Base-by-base conservation (phyloP, 2,797 vertebrate genomes). In the Hippoglossus hippoglossus region DNA sequence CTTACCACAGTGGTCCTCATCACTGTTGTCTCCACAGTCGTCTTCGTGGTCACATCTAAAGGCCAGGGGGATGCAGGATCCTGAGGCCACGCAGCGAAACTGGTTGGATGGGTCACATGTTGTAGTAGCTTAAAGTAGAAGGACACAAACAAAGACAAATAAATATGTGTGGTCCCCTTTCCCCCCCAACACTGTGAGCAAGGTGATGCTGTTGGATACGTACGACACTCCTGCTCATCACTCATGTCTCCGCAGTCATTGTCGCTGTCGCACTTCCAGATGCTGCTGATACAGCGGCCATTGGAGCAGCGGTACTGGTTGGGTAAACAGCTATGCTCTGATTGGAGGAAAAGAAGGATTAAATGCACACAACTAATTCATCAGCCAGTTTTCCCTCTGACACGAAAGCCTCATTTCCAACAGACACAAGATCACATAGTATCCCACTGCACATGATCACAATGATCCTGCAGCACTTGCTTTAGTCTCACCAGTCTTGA, bases 231-330 rank as follows among this genome's bases (percentile, higher is more conserved):
- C 69, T 91, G 96, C 84, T 99, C 98, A 0, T 99, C 98, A 0
- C 98, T 99, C 96, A 97, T 98, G 93, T 99, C 98, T 4, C 97
- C 98, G 0, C 98, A 99, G 95, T 99, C 98, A 0, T 99, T 97
- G 90, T 99, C 97, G 0, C 96, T 96, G 91, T 99, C 98, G 3
- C 98, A 99, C 85, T 97, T 96, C 98, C 98, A 99, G 79, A 99
- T 98, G 94, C 95, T 97, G 93, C 96, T 99, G 89, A 99, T 98
- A 91, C 98, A 99, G 82, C 96, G 97, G 31, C 97, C 98, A 0
- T 99, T 99, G 77, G 94, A 95, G 88, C 98, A 99, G 84, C 94
- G 94, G 86, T 98, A 98, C 93, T 99, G 97, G 91, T 95, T 98
- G 0, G 95, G 95, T 87, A 97, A 93, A 75, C 98, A 99, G 63